Evolutionary conservation across 2,888 invertebrate genomes (phyloP), one percentile per base, ranked within the genome.

Genomic region (Sthenelais limicola): DNA sequence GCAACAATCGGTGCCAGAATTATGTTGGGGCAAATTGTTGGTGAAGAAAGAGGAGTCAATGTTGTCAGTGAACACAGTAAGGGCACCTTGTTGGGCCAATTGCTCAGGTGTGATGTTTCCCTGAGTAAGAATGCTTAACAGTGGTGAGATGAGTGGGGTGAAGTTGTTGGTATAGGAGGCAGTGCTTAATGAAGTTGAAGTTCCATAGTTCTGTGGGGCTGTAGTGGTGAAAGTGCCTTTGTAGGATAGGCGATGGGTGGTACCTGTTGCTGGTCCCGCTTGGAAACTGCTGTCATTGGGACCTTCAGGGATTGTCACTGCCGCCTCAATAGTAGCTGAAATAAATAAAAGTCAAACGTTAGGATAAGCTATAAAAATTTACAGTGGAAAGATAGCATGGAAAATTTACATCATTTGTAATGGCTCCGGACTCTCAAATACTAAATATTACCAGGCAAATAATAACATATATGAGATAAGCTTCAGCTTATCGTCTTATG

Each of bases 201-300:
- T 80, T 30, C 82, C 75, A 54, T 80, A 76, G 49, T 82, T 78
- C 52, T 82, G 78, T 68, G 90, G 88, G 24, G 86, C 82, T 81
- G 93, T 91, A 73, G 93, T 92, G 78, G 93, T 92, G 88, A 94
- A 93, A 74, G 92, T 91, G 74, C 92, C 92, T 78, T 92, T 91
- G 89, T 93, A 93, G 74, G 88, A 86, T 78, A 88, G 85, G 77
- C 87, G 84, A 75, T 84, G 84, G n/a, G 84, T 84, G 48, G 80
- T 81, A 33, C 68, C 47, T 26, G 56, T 70, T 7, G 35, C 52
- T 48, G 18, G 26, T n/a, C 26, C 15, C 5, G 49, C 18, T 33
- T 68, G 49, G 35, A 68, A 26, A 7, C 68, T 35, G 18, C 21
- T 43, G 49, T 68, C 72, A 24, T 38, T 26, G 35, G 51, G 21